Evolutionary conservation across 2,113 vertebrate genomes (phyloP).

Genomic region (Buteo buteo): DNA sequence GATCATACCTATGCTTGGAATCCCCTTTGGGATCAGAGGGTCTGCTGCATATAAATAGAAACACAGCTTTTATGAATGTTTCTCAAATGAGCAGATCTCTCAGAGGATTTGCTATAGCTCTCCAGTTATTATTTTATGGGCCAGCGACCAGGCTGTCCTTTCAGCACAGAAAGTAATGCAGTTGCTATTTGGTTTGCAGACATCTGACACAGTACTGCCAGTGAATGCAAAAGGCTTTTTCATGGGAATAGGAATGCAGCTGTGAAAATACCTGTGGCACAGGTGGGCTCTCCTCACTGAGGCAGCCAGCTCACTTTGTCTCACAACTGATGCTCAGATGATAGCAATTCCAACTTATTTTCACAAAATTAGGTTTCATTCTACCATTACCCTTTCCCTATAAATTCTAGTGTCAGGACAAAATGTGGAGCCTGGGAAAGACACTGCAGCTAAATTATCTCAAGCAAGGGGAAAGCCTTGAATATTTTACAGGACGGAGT

Average conservation of each 20-base stretch:
- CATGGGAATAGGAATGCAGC: background rate
- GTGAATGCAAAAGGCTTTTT: background rate
- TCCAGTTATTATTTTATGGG: background rate
- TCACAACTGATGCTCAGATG: background rate
- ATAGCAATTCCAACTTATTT: background rate
- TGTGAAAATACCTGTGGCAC: background rate
- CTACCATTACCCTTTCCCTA: background rate
- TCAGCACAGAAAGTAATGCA: background rate
- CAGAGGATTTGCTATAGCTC: background rate
- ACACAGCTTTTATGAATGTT: background rate
- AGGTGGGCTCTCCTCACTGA: background rate
- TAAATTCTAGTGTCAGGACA: slow-evolving; percentile 13
- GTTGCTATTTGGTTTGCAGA: background rate
- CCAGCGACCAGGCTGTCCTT: background rate
- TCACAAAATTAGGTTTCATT: slow-evolving; percentile 16
- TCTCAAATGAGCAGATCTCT: slow-evolving; percentile 10
- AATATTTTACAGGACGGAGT: background rate
- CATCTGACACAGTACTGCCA: background rate
- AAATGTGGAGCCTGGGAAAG: background rate
- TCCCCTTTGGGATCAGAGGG: background rate
- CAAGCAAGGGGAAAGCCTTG: background rate
- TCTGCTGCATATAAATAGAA: background rate
- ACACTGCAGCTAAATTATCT: background rate
- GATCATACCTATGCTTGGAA: background rate
- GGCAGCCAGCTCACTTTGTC: background rate